Conservation (phyloP, 2,888 invertebrate species). For the Aspidapion aeneum region DNA sequence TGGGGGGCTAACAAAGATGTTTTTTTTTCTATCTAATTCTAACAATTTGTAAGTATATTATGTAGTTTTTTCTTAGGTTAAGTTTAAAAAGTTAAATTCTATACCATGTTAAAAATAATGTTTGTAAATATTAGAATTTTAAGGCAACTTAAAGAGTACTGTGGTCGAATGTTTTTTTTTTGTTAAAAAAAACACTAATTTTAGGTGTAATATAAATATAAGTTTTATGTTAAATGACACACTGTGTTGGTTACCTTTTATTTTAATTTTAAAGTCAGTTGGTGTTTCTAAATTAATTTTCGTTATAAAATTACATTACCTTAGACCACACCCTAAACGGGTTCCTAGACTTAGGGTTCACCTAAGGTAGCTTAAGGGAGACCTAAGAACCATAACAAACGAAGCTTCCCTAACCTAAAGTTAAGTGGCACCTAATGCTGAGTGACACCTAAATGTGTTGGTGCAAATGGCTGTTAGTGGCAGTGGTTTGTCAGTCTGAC, state of each 20-base stretch:
- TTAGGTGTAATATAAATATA: slow-evolving; percentile 24
- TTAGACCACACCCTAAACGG: no score
- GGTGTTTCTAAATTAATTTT: background rate
- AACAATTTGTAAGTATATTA: slow-evolving; percentile 45
- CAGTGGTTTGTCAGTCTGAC: no score
- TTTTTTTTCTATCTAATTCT: slow-evolving; percentile 38
- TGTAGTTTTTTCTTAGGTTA: slow-evolving; percentile 28
- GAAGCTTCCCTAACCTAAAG: no score
- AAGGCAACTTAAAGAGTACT: slow-evolving; percentile 37
- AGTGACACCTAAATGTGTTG: no score
- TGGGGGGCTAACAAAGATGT: slow-evolving; percentile 48
- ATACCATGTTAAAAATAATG: slow-evolving; percentile 38
- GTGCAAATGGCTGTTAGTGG: no score
- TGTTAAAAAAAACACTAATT: slow-evolving; percentile 29
- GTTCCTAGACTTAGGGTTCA: no score
- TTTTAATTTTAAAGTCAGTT: background rate
- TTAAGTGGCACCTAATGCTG: no score
- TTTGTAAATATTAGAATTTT: slow-evolving; percentile 34
- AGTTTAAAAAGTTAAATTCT: slow-evolving; percentile 42
- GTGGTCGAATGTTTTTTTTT: slow-evolving; percentile 40
- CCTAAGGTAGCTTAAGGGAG: no score
- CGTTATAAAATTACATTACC: background rate
- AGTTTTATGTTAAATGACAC: background rate
- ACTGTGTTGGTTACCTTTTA: background rate
- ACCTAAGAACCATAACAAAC: no score